These are phyloP conservation scores for Pseudonaja textilis DNA, from an alignment of 2,113 vertebrate genomes.

Conservation along the genomic window DNA sequence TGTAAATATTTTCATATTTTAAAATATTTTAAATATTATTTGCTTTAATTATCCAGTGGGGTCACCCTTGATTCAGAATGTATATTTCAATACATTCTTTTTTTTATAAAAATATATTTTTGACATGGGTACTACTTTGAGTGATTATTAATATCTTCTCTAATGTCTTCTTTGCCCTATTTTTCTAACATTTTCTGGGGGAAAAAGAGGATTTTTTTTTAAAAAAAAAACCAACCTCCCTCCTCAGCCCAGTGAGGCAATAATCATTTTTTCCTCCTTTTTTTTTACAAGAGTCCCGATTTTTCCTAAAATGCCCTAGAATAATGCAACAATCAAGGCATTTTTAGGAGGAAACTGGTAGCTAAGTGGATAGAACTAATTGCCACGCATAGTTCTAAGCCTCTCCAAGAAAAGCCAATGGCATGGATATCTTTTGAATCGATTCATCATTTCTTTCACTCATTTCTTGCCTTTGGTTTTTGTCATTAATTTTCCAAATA, in stretches of 20 bases:
- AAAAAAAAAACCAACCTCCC: background rate
- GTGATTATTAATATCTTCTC: background rate
- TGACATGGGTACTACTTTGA: background rate
- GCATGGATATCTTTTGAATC: background rate
- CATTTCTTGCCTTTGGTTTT: background rate
- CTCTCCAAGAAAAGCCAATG: background rate
- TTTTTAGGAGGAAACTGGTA: background rate
- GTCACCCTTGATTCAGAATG: background rate
- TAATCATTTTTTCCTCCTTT: background rate
- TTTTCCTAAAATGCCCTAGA: background rate
- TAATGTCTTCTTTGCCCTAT: background rate
- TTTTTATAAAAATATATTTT: background rate
- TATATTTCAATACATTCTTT: background rate
- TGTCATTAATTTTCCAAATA: background rate
- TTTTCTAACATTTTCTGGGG: background rate
- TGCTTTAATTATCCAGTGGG: background rate
- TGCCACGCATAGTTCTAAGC: background rate
- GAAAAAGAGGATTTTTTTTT: background rate
- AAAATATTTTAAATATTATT: background rate
- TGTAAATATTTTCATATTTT: too few relatives aligned
- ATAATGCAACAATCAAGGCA: background rate
- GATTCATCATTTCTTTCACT: background rate
- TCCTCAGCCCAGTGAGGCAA: background rate
- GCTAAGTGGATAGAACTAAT: background rate
- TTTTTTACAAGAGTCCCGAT: background rate